A percentile compares a stretch with the other conserved stretches of the same genome.
Conservation (phyloP, 2,888 invertebrate species). For the Oligia strigilis region DNA sequence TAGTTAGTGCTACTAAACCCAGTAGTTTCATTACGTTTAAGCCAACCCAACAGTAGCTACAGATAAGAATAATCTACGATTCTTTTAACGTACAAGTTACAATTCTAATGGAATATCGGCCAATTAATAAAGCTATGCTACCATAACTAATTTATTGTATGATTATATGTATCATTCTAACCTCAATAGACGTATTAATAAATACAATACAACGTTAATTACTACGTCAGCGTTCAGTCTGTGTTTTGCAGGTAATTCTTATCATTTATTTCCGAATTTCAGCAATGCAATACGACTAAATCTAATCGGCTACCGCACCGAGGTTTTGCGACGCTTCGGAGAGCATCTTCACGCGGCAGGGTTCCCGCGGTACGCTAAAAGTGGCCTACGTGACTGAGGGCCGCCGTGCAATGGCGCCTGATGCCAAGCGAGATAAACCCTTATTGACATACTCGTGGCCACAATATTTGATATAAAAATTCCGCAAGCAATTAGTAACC, state of each 20-base stretch:
- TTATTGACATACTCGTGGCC: conserved; percentile 79
- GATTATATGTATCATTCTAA: not conserved
- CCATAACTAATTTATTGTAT: not conserved
- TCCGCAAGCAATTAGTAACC: conserved; percentile 45
- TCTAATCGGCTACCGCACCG: conserved; percentile 53
- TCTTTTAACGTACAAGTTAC: not conserved
- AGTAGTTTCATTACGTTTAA: not conserved
- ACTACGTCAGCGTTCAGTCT: conserved; percentile 37
- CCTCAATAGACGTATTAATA: not conserved
- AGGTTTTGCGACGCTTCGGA: conserved; percentile 43
- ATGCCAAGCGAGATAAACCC: conserved; percentile 88
- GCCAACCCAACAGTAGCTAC: not conserved
- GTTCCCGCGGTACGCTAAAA: conserved; percentile 70
- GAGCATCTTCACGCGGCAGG: conserved; percentile 76
- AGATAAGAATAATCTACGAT: not conserved
- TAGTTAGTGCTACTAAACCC: not conserved
- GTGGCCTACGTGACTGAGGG: conserved; percentile 90
- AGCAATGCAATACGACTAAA: conserved; percentile 70
- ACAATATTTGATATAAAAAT: conserved; percentile 53
- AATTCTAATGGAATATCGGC: not conserved
- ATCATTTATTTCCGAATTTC: conserved; percentile 76
- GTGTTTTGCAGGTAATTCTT: conserved; percentile 56
- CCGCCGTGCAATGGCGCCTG: conserved; percentile 87
- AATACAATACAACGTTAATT: conserved; percentile 4
- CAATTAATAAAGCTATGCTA: not conserved